phyloP scores from a whole-genome alignment of 2,113 vertebrate genomes.

The Apaloderma vittatum region DNA sequence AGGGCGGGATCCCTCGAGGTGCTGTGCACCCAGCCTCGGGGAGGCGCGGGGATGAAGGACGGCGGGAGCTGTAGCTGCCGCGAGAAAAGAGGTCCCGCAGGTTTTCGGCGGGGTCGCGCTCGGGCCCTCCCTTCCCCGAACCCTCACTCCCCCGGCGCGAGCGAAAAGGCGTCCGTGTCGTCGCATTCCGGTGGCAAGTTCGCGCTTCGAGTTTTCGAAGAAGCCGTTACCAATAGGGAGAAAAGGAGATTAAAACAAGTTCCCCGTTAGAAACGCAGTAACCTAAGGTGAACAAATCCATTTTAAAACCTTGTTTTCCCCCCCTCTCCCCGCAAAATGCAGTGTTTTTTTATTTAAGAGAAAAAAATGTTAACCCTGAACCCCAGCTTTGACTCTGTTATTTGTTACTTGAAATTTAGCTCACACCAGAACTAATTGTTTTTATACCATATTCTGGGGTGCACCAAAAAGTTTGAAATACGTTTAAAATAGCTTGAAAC shows the following conservation, averaged over 20 bases:
- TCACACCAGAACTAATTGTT: conserved; percentile 73
- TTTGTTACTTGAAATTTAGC: conserved; percentile 73
- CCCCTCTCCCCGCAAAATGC: conserved; percentile 16
- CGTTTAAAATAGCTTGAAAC: conserved; percentile 79
- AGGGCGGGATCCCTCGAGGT: conserved; percentile 47
- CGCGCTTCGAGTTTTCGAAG: conserved; percentile 53
- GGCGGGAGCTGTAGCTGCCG: not conserved
- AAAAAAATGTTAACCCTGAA: conserved; percentile 42
- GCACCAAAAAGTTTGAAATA: conserved; percentile 80
- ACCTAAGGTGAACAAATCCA: conserved; percentile 54
- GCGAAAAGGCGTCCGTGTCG: not conserved
- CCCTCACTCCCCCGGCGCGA: too few relatives aligned
- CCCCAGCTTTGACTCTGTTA: conserved; percentile 55
- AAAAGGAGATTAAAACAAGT: conserved; percentile 41
- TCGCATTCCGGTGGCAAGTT: not conserved
- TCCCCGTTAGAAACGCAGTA: not conserved
- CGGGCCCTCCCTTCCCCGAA: not conserved
- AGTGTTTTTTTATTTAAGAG: conserved; percentile 63
- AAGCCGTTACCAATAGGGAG: conserved; percentile 44
- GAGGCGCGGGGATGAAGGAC: not conserved
- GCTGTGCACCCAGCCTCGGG: conserved; percentile 56
- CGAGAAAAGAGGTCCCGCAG: not conserved
- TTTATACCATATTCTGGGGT: conserved; percentile 80
- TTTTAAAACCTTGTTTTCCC: conserved; percentile 28
- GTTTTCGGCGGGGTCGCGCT: not conserved